A percentile compares a stretch with the other conserved stretches of the same genome.
Conservation (phyloP, 2,888 invertebrate species). For the Tetranychus truncatus region DNA sequence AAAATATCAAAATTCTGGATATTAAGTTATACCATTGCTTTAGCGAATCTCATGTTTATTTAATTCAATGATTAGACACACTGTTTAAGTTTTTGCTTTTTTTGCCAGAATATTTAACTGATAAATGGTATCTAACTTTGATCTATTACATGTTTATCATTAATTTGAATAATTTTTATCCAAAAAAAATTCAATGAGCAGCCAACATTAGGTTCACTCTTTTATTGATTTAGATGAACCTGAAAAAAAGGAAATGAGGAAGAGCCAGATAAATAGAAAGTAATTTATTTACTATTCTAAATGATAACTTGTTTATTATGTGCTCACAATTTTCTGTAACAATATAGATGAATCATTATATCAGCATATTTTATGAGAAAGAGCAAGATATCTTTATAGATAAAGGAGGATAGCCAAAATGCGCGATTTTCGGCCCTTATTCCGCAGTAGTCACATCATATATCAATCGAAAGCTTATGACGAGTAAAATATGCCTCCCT, state of each 20-base stretch:
- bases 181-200: constrained; percentile 5
- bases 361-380: neutral
- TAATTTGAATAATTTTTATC: neutral
- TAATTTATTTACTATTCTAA: neutral
- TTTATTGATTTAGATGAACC: neutral
- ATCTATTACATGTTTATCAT: neutral
- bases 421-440: too few relatives aligned
- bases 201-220: neutral
- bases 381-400: neutral
- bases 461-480: too few relatives aligned
- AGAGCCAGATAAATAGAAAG: neutral
- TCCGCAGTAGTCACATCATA: too few relatives aligned
- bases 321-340: neutral
- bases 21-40: neutral
- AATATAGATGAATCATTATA: neutral
- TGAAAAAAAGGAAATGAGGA: neutral
- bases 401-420: too few relatives aligned
- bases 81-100: neutral
- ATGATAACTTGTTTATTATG: neutral
- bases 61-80: too few relatives aligned
- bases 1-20: neutral
- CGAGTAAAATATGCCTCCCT: too few relatives aligned
- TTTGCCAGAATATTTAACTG: neutral
- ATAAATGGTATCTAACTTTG: too few relatives aligned
- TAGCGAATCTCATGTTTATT: neutral